Base-by-base conservation (phyloP, 2,797 vertebrate genomes). In the Hephaestus fuliginosus region DNA sequence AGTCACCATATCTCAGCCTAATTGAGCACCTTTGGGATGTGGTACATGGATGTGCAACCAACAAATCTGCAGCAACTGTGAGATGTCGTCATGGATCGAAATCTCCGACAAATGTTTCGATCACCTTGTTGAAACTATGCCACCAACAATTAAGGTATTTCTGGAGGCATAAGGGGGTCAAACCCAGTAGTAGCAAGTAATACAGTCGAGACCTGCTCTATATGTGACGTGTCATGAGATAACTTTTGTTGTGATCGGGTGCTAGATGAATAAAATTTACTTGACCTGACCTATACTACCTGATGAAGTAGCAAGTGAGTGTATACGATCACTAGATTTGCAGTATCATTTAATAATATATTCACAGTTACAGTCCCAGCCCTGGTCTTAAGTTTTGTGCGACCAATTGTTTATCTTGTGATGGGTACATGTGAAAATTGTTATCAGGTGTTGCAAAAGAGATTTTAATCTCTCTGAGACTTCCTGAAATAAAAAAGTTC, bases 41-140 rank as follows among this genome's bases (percentile, higher is more conserved):
- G 61, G 82, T 88, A 83, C 61, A 86, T 86, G 53, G 83, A 93
- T 89, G 83, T 90, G 81, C 81, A 92, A 81, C 90, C 52, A 63
- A 93, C 78, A 92, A 93, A 91, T 90, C 87, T 91, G 77, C 82
- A 78, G 62, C 76, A 91, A 73, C 68, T 81, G 71, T 0, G 7
- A 79, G 71, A 88, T 79, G 67, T 60, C 39, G 57, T 89, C 74
- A 62, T 74, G 81, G 69, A 74, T 30, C 71, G 71, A 55, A 63
- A 2, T 63, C 76, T 74, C 43, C 43, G n/a, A 53, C 12, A 63
- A 85, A 72, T 61, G 58, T 56, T 82, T 76, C 57, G 52, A 81
- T 11, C 13, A 66, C 44, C 53, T 58, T 65, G 61, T 78, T 72
- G 33, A 72, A 52, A 22, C 30, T 43, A 58, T 71, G 17, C n/a